phyloP scores from a whole-genome alignment of 2,888 invertebrate genomes.

The Andrena minutula region DNA sequence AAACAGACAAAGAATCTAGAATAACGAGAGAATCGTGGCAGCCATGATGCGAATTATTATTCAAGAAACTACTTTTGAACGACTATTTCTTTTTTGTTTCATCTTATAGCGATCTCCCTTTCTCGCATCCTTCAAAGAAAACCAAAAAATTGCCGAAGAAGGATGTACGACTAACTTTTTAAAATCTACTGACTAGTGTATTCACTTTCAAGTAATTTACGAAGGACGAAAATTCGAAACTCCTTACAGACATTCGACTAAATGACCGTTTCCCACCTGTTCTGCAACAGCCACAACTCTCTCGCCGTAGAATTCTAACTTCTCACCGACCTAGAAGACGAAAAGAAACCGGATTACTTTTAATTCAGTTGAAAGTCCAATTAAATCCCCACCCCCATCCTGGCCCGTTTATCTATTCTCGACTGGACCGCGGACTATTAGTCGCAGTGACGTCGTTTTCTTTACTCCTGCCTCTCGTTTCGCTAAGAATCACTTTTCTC shows the following conservation, averaged over 20 bases:
- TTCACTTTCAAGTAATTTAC: neutral
- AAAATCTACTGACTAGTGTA: too few relatives aligned
- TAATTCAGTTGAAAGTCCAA: conserved; percentile 40
- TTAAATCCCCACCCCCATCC: conserved; percentile 1
- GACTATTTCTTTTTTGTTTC: too few relatives aligned
- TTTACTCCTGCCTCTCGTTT: conserved; percentile 1
- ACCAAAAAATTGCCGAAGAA: too few relatives aligned
- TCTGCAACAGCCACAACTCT: neutral
- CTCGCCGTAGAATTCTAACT: neutral
- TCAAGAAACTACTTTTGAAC: too few relatives aligned
- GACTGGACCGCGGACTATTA: conserved; percentile 20
- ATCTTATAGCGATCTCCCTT: too few relatives aligned
- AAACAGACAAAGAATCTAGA: too few relatives aligned
- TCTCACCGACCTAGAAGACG: neutral
- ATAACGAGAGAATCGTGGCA: too few relatives aligned
- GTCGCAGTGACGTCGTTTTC: conserved; percentile 24
- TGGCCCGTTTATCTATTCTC: conserved; percentile 35
- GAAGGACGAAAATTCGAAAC: neutral
- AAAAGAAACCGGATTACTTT: conserved; percentile 25
- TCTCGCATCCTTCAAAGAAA: too few relatives aligned
- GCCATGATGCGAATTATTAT: too few relatives aligned
- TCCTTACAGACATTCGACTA: neutral
- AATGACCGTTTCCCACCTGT: neutral
- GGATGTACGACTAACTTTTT: too few relatives aligned
- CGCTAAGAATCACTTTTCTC: conserved; percentile 31